A percentile compares a stretch with the other conserved stretches of the same genome.
phyloP scores from a whole-genome alignment of 1,140 invertebrate species.

The Manduca sexta region DNA sequence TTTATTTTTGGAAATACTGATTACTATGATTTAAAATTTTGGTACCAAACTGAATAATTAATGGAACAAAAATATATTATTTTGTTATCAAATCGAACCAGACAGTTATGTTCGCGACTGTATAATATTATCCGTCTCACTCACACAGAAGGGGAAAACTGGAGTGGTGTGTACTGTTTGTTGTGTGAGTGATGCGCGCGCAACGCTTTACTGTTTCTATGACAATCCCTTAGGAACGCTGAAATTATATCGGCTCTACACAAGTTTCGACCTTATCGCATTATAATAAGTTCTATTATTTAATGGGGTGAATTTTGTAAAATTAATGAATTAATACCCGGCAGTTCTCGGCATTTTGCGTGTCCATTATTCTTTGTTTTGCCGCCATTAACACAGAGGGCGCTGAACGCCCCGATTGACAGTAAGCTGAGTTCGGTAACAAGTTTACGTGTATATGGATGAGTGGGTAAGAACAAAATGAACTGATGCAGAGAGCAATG shows the following conservation, averaged over 20 bases:
- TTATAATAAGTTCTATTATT: constrained; percentile 16
- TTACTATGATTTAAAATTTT: no score
- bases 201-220: constrained; percentile 68
- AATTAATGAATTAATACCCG: constrained; percentile 68
- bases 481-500: no score
- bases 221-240: constrained; percentile 66
- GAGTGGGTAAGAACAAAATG: no score
- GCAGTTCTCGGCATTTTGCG: constrained; percentile 60
- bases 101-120: constrained; percentile 29
- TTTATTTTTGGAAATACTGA: no score
- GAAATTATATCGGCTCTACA: constrained; percentile 30
- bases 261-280: neutral
- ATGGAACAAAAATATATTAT: no score
- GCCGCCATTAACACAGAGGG: constrained; percentile 29
- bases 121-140: constrained; percentile 38
- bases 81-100: neutral
- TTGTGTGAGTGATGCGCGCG: constrained; percentile 61
- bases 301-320: constrained; percentile 29
- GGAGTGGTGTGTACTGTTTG: constrained; percentile 25
- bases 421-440: no score
- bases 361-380: constrained; percentile 59
- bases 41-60: no score
- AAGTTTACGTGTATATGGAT: no score
- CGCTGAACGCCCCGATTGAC: constrained; percentile 3
- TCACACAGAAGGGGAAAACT: constrained; percentile 45